phyloP scores from a whole-genome alignment of 2,113 vertebrate genomes.

The Eclectus roratus region DNA sequence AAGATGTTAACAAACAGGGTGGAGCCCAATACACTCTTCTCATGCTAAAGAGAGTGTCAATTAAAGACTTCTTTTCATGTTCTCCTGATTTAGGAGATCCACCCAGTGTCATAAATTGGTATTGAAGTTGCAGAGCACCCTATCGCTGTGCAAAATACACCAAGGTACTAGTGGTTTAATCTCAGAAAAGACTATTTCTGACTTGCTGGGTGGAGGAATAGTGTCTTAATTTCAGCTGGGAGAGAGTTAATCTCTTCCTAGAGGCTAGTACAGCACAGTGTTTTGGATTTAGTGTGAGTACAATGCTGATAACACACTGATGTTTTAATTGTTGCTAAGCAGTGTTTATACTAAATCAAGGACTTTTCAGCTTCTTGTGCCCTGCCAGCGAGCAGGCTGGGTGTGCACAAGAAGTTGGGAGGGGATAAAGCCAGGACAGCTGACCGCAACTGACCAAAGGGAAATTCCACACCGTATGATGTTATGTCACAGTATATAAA shows the following conservation, averaged over 20 bases:
- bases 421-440: neutral
- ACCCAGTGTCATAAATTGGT: constrained; percentile 53
- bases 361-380: neutral
- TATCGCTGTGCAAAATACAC: neutral
- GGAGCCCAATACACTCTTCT: neutral
- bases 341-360: neutral
- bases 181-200: neutral
- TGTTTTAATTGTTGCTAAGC: neutral
- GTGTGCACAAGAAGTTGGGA: neutral
- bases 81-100: constrained; percentile 39
- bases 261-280: neutral
- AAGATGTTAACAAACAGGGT: neutral
- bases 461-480: neutral
- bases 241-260: neutral
- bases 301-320: neutral
- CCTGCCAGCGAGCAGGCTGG: neutral
- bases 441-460: neutral
- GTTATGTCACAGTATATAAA: neutral
- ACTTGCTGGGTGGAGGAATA: neutral
- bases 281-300: neutral
- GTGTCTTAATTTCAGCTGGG: neutral
- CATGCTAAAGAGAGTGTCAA: neutral
- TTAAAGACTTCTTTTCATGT: neutral
- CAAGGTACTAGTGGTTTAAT: neutral
- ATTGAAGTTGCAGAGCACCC: neutral